Base-by-base conservation (phyloP, 2,888 invertebrate genomes). In the Pasiphila rectangulata region DNA sequence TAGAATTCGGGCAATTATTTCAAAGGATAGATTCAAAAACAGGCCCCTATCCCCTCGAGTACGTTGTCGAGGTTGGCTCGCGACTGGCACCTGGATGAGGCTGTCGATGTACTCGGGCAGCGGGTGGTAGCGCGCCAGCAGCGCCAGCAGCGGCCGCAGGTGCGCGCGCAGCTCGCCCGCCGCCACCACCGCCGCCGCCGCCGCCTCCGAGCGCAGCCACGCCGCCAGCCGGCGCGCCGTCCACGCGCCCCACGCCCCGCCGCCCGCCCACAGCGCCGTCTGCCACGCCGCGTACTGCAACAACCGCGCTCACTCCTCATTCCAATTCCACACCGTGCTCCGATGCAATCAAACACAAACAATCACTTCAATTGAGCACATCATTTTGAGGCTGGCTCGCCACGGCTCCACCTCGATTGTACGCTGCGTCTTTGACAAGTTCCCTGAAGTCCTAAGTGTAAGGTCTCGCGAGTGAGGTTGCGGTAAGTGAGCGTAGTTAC, bases 201-300 rank as follows among this genome's bases (percentile, higher is more conserved):
- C 51, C 44, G 30, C 23, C 29, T 45, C 49, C 13, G 66, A 60
- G 17, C 20, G 44, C 54, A 67, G 62, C 69, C 71, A 71, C 30
- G 44, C 55, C 51, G 30, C 45, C 56, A 60, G 60, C 55, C 67
- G 70, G 51, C 34, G 50, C 59, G 54, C 61, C 60, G 61, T 48
- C 78, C 73, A 75, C 45, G 34, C 55, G 45, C 41, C 57, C 57
- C 63, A 57, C 42, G 42, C 57, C 63, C 57, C 40, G 40, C 52
- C 57, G 51, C 43, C 69, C 71, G 53, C 46, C 37, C 56, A 56
- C 59, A 55, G 42, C 37, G 49, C 66, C 20, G 46, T 46, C 44
- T 42, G 41, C 54, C 63, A 16, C 67, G 66, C 55, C 39, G 69
- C 72, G 59, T 72, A 73, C 79, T 75, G 60, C 40, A 41, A 40